phyloP scores from a whole-genome alignment of 2,888 invertebrate genomes.

The Pristionchus maxplancki region DNA sequence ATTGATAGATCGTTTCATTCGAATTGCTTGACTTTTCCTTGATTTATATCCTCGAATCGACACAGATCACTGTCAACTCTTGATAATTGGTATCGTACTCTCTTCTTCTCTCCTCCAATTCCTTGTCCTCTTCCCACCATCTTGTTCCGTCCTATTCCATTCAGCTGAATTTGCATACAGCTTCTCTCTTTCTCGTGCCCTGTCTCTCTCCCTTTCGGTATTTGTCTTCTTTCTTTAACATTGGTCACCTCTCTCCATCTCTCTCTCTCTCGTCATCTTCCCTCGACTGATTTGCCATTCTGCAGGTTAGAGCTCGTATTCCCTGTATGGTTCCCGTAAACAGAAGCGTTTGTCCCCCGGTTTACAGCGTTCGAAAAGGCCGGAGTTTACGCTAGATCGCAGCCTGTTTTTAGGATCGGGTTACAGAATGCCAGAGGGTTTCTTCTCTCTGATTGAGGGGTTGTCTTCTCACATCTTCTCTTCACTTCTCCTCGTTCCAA shows the following conservation, averaged over 20 bases:
- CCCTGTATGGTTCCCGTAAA: slow-evolving; percentile 6
- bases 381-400: background rate
- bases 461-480: background rate
- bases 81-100: background rate
- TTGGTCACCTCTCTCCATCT: slow-evolving; percentile 1
- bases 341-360: background rate
- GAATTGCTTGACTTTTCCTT: background rate
- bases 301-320: background rate
- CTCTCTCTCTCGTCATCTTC: background rate
- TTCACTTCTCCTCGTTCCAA: background rate
- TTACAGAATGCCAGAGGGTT: background rate
- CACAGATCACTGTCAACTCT: background rate
- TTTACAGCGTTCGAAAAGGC: background rate
- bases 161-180: slow-evolving; percentile 37
- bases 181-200: slow-evolving; percentile 21
- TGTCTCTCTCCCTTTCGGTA: background rate
- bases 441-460: background rate
- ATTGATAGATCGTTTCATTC: background rate
- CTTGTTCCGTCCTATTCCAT: slow-evolving; percentile 28
- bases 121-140: slow-evolving; percentile 7
- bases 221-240: slow-evolving; percentile 10
- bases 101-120: background rate
- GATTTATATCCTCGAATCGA: background rate
- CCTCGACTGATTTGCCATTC: slow-evolving; percentile 26
- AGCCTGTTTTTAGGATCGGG: background rate